Conservation (phyloP, 2,888 invertebrate species). For the Oxytorus armatus region DNA sequence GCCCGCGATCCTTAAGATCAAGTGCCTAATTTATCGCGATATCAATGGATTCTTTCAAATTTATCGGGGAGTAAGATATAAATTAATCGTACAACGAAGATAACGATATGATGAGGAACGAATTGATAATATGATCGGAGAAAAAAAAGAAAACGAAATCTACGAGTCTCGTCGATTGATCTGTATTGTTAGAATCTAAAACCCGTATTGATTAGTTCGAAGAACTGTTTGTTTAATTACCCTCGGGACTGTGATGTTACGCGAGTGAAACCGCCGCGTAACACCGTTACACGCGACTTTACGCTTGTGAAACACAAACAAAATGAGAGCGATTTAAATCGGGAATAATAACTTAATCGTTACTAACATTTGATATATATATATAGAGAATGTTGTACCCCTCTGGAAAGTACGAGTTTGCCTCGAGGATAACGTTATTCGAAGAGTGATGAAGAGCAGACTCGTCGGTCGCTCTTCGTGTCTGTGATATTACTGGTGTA, state of each 20-base stretch:
- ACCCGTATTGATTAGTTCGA: slow-evolving; percentile 44
- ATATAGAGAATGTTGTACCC: slow-evolving; percentile 39
- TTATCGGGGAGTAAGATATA: background rate
- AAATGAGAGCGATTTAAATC: background rate
- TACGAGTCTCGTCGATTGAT: background rate
- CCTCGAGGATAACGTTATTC: slow-evolving; percentile 70
- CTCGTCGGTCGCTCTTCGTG: slow-evolving; percentile 75
- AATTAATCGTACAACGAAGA: too few species aligned
- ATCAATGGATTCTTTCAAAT: slow-evolving; percentile 59
- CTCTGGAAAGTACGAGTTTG: slow-evolving; percentile 30
- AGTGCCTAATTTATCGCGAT: slow-evolving; percentile 68
- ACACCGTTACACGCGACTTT: too few species aligned
- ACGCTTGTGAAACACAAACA: background rate
- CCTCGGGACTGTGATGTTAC: too few species aligned
- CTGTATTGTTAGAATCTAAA: too few species aligned
- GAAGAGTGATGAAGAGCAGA: slow-evolving; percentile 75
- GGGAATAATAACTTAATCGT: background rate
- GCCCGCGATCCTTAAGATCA: slow-evolving; percentile 25
- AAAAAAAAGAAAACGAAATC: slow-evolving; percentile 10
- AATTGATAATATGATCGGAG: too few species aligned
- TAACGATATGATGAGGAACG: background rate
- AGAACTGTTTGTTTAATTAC: background rate
- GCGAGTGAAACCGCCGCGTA: too few species aligned
- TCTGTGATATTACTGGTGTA: slow-evolving; percentile 84
- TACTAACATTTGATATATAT: slow-evolving; percentile 38